These are phyloP conservation scores for Tipula unca DNA, from an alignment of 2,888 invertebrate genomes.

Conservation along the genomic window DNA sequence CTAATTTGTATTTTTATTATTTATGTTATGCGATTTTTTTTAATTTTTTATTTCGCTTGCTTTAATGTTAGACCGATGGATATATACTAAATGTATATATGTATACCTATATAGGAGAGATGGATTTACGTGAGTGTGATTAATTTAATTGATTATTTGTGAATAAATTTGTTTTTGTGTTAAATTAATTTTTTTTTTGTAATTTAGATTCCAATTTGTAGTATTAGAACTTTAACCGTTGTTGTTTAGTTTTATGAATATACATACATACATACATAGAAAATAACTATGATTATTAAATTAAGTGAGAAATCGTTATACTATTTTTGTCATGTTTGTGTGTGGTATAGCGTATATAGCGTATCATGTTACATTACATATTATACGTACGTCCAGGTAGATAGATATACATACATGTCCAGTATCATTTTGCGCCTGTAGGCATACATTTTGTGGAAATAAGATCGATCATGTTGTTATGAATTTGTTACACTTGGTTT, in stretches of 20 bases:
- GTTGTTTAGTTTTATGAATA: background rate
- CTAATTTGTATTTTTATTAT: background rate
- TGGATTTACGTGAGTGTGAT: slow-evolving; percentile 4
- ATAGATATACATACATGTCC: too few species aligned
- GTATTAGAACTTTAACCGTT: background rate
- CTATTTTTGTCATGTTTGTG: too few species aligned
- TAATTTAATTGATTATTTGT: slow-evolving; percentile 14
- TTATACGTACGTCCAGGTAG: too few species aligned
- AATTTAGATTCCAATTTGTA: background rate
- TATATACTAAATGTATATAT: too few species aligned
- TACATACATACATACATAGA: too few species aligned
- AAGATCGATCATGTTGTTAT: background rate
- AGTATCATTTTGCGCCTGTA: background rate
- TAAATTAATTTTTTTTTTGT: background rate
- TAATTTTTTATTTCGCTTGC: background rate
- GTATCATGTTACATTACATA: too few species aligned
- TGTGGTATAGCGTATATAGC: background rate
- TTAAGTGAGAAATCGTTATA: background rate
- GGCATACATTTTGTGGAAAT: background rate
- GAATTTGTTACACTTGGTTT: background rate
- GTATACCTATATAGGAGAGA: too few species aligned
- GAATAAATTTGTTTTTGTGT: background rate
- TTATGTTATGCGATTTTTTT: background rate
- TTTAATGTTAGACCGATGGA: background rate
- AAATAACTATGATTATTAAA: background rate